Percentiles rank a stretch among this genome's conserved stretches.
phyloP scores from a whole-genome alignment of 2,113 vertebrate genomes.

The Mohoua ochrocephala region DNA sequence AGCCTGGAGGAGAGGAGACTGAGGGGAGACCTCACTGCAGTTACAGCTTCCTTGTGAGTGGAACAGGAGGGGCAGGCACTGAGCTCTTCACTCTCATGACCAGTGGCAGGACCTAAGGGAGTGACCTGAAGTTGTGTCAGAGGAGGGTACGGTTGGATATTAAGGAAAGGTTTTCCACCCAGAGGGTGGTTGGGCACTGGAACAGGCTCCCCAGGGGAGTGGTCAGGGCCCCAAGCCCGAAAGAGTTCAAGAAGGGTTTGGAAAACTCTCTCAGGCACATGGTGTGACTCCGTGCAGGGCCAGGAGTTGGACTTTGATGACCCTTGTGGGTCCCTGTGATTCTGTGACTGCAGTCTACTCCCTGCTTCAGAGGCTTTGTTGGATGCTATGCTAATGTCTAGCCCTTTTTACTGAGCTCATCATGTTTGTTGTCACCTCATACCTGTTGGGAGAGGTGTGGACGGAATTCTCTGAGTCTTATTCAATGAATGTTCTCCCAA shows the following conservation, averaged over 20 bases:
- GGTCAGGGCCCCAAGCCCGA: background rate
- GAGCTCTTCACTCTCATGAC: no score
- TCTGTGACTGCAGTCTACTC: background rate
- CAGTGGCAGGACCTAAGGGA: background rate
- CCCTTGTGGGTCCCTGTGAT: background rate
- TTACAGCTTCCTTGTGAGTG: no score
- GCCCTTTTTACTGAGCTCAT: background rate
- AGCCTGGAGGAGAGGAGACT: background rate
- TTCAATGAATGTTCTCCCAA: background rate
- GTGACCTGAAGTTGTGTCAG: background rate
- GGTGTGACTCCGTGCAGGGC: background rate
- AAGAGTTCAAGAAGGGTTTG: background rate
- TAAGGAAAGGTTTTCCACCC: background rate
- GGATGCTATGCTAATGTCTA: background rate
- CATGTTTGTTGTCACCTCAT: background rate
- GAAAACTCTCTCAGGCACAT: background rate
- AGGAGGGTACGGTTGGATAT: background rate
- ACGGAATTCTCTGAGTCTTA: background rate
- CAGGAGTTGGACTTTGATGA: background rate
- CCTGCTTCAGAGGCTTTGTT: background rate
- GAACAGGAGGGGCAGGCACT: background rate
- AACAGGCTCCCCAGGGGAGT: background rate
- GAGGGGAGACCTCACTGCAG: no score
- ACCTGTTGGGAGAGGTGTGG: constrained; percentile 14
- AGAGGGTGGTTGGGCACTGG: background rate